These are phyloP conservation scores for Rhabdophis nuchalis DNA, from an alignment of 2,797 vertebrate genomes.

Conservation along the genomic window DNA sequence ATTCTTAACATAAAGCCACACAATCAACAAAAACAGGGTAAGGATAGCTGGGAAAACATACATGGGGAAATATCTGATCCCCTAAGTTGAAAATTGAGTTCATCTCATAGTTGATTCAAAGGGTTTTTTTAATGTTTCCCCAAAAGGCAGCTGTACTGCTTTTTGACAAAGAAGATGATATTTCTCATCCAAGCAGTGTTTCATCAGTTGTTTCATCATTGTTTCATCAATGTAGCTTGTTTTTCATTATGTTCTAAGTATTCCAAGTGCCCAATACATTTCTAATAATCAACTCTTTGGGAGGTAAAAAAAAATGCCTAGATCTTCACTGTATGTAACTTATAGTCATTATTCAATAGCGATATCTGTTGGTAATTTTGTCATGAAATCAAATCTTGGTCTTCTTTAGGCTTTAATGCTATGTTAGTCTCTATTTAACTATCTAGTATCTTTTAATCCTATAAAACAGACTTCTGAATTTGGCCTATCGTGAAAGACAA, in stretches of 20 bases:
- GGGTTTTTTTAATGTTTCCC: fast-evolving
- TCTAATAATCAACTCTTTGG: background rate
- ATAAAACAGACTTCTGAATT: background rate
- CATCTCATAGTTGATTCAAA: background rate
- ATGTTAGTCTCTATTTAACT: background rate
- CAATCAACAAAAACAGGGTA: too few relatives aligned
- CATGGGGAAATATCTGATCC: too few relatives aligned
- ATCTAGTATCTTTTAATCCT: background rate
- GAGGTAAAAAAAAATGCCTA: background rate
- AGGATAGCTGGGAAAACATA: too few relatives aligned
- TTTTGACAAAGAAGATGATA: background rate
- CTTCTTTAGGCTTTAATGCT: background rate
- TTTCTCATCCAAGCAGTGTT: background rate
- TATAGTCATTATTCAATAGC: background rate
- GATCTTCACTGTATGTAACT: background rate
- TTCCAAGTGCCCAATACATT: background rate
- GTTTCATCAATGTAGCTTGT: background rate
- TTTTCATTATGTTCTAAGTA: background rate
- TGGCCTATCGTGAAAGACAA: background rate
- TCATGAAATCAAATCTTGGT: background rate
- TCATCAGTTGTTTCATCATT: background rate
- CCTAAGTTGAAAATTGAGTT: too few relatives aligned
- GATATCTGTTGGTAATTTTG: background rate
- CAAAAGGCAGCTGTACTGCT: background rate
- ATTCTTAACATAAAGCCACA: too few relatives aligned